A percentile compares a stretch with the other conserved stretches of the same genome.
Evolutionary conservation across 1,140 invertebrate species (phyloP).

Genomic region (Drosophila orosa): DNA sequence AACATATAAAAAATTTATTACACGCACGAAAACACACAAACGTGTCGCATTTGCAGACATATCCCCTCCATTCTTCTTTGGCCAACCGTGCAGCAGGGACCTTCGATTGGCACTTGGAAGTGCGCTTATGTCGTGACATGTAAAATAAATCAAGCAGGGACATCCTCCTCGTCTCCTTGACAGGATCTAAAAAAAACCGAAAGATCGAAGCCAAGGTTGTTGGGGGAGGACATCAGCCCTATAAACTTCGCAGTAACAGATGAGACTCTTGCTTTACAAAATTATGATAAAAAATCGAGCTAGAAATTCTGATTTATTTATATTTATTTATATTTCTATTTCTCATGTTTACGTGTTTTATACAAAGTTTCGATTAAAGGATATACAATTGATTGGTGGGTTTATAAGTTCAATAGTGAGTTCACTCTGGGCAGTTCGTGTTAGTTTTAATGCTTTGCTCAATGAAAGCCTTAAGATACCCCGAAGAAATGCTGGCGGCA

Average conservation of each 20-base stretch:
- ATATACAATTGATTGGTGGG: not conserved
- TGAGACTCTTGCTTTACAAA: not conserved
- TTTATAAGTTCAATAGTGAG: not conserved
- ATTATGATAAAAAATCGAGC: not conserved
- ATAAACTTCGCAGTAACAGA: slow-evolving; percentile 7
- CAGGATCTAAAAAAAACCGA: slow-evolving; percentile 45
- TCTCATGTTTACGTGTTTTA: not conserved
- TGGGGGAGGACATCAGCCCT: slow-evolving; percentile 1
- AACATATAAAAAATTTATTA: slow-evolving; percentile 82
- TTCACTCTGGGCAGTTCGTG: not conserved
- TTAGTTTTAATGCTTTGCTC: not conserved
- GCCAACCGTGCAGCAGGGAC: slow-evolving; percentile 13
- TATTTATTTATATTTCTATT: not conserved
- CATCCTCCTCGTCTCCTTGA: slow-evolving; percentile 11
- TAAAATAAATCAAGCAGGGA: slow-evolving; percentile 77
- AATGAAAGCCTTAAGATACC: not conserved
- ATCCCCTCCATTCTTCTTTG: not conserved
- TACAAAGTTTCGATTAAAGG: not conserved
- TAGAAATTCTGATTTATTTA: not conserved
- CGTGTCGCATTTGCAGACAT: slow-evolving; percentile 70
- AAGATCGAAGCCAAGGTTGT: slow-evolving; percentile 38
- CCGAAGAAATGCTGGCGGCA: not conserved
- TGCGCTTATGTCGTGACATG: slow-evolving; percentile 79
- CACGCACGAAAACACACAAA: slow-evolving; percentile 81
- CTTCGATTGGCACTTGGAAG: slow-evolving; percentile 66